Evolutionary conservation across 2,797 vertebrate species (phyloP).

Genomic region (Rhinoraja longicauda): DNA sequence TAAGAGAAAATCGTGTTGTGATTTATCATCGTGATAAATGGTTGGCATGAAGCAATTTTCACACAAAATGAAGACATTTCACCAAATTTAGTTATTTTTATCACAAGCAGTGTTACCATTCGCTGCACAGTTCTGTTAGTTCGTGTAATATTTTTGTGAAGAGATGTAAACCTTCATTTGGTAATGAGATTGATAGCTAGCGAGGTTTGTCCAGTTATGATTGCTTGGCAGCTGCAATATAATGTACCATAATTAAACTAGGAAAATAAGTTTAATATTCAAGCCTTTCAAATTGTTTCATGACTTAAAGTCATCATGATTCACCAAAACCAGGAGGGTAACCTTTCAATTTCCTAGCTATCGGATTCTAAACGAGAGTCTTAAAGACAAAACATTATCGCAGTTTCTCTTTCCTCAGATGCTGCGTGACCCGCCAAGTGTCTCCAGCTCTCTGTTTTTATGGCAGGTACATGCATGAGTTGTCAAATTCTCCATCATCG

Average conservation of each 20-base stretch:
- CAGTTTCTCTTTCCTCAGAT: too few species aligned
- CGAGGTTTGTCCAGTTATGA: neutral
- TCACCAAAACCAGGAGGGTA: neutral
- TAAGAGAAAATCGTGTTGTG: neutral
- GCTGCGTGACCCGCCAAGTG: too few species aligned
- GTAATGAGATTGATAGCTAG: neutral
- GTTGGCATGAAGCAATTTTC: neutral
- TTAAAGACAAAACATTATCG: too few species aligned
- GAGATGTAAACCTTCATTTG: neutral
- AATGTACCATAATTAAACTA: neutral
- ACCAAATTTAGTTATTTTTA: neutral
- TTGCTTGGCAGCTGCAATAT: neutral
- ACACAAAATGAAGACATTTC: slow-evolving; percentile 10
- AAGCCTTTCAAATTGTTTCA: neutral
- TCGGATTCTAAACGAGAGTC: too few species aligned
- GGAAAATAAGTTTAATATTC: slow-evolving; percentile 3
- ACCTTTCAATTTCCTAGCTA: neutral
- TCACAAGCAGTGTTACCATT: neutral
- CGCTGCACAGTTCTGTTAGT: neutral
- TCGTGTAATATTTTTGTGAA: neutral
- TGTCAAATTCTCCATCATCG: neutral
- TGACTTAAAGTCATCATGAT: neutral
- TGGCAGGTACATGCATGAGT: neutral
- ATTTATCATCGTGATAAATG: neutral
- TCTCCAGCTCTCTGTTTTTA: too few species aligned